These are phyloP conservation scores for Lipotes vexillifer DNA, from an alignment of 2,113 vertebrate genomes.

Conservation along the genomic window DNA sequence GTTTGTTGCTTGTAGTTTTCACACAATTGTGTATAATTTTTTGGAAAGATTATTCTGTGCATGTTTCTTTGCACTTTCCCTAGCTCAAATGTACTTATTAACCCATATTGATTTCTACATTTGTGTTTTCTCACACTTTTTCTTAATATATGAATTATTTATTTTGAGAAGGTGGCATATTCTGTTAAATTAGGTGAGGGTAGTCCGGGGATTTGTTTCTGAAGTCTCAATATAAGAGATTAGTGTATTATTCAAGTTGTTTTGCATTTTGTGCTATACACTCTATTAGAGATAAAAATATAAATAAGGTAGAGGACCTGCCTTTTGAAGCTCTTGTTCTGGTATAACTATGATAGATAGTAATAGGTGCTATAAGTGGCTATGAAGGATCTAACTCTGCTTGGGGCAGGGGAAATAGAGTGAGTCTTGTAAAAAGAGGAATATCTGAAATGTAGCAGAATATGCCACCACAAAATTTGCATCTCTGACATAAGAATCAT, in stretches of 20 bases:
- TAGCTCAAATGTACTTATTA: background rate
- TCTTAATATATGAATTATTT: background rate
- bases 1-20: background rate
- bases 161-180: background rate
- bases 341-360: background rate
- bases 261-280: background rate
- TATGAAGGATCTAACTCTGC: background rate
- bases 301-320: background rate
- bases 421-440: background rate
- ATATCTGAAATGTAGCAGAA: background rate
- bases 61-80: background rate
- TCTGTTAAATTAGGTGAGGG: background rate
- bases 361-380: background rate
- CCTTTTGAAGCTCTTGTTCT: background rate
- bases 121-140: background rate
- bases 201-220: background rate
- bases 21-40: background rate
- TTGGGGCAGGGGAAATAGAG: background rate
- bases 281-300: background rate
- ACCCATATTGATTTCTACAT: background rate
- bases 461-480: background rate
- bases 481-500: background rate
- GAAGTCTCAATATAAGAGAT: constrained; percentile 8
- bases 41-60: background rate
- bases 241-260: background rate